phyloP scores from a whole-genome alignment of 2,888 invertebrate species.

The Eupithecia insigniata region DNA sequence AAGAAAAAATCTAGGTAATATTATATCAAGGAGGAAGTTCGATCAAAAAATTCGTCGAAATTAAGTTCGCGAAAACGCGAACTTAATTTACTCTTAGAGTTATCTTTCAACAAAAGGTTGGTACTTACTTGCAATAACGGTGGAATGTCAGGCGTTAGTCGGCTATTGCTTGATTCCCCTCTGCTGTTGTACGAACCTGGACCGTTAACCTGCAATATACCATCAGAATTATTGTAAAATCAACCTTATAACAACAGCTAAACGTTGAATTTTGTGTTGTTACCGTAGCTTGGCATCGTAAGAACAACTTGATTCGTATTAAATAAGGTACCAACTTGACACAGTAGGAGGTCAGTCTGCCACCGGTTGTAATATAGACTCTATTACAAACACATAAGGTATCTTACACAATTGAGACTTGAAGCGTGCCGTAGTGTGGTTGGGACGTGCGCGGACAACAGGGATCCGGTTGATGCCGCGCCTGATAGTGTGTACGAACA shows the following conservation, averaged over 20 bases:
- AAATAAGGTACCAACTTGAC: too few species aligned
- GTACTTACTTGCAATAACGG: slow-evolving; percentile 87
- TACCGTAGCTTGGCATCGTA: neutral
- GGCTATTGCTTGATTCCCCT: slow-evolving; percentile 77
- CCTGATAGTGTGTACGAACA: slow-evolving; percentile 95
- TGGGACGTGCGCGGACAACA: slow-evolving; percentile 74
- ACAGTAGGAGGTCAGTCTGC: too few species aligned
- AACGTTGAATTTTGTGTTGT: neutral
- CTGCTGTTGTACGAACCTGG: slow-evolving; percentile 77
- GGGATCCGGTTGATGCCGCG: slow-evolving; percentile 84
- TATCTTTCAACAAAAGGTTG: too few species aligned
- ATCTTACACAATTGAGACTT: slow-evolving; percentile 77
- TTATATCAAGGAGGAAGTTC: too few species aligned
- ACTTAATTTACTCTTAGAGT: neutral
- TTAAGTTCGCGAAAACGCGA: too few species aligned
- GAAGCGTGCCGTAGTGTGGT: slow-evolving; percentile 77
- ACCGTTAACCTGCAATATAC: slow-evolving; percentile 71
- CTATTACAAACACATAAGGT: slow-evolving; percentile 4
- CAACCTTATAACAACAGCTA: neutral
- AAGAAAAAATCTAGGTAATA: neutral
- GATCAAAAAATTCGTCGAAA: too few species aligned
- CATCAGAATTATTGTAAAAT: neutral
- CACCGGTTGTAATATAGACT: neutral
- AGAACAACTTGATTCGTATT: neutral
- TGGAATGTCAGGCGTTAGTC: slow-evolving; percentile 84